phyloP scores from a whole-genome alignment of 2,113 vertebrate genomes.

The Ivindomyrus marchei region DNA sequence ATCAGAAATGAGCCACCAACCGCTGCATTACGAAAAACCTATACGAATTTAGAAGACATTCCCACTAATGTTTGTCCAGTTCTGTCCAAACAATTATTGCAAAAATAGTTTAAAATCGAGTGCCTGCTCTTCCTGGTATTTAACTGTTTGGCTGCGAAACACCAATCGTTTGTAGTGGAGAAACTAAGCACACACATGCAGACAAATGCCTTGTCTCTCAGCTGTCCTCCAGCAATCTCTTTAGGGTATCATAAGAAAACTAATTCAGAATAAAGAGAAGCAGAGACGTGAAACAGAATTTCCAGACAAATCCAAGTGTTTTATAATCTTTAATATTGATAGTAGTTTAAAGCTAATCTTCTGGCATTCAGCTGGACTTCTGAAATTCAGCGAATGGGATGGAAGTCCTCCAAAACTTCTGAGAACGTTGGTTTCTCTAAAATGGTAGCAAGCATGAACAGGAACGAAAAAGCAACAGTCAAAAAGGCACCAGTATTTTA shows the following conservation, averaged over 20 bases:
- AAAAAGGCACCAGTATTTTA: not conserved
- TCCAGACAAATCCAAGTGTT: not conserved
- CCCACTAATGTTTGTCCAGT: not conserved
- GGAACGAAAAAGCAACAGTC: not conserved
- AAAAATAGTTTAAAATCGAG: not conserved
- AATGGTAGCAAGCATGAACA: constrained; percentile 19
- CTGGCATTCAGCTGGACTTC: not conserved
- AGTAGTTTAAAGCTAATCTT: not conserved
- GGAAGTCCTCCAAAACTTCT: constrained; percentile 73
- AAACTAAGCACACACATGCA: not conserved
- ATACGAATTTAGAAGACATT: not conserved
- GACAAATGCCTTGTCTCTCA: not conserved
- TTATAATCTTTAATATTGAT: not conserved
- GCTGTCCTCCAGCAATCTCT: not conserved
- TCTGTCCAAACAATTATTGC: not conserved
- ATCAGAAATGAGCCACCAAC: not conserved
- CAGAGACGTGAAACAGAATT: not conserved
- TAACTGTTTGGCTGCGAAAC: not conserved
- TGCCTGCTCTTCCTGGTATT: not conserved
- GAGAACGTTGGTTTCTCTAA: constrained; percentile 71
- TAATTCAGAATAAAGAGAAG: not conserved
- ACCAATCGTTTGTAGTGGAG: not conserved
- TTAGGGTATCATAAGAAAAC: not conserved
- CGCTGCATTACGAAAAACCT: not conserved
- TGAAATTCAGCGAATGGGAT: constrained; percentile 69